Conservation (phyloP, 2,888 invertebrate genomes). For the Drosophila putrida region DNA sequence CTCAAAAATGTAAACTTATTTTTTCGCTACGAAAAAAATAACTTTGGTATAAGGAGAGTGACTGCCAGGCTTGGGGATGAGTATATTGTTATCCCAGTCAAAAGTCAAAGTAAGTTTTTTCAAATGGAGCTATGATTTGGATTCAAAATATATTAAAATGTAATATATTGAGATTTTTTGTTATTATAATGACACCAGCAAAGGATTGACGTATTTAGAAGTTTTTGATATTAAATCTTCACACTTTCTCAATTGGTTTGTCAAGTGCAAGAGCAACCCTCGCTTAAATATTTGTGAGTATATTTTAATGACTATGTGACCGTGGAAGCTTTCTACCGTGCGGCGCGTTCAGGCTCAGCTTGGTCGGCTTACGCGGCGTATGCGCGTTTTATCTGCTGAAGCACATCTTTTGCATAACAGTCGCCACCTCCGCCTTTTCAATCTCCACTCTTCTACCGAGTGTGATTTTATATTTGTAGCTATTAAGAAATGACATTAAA, state of each 20-base stretch:
- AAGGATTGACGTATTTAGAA: background rate
- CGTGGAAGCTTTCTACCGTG: conserved; percentile 42
- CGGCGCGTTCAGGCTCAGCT: conserved; percentile 59
- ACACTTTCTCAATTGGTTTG: background rate
- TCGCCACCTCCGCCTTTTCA: background rate
- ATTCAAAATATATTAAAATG: too few relatives aligned
- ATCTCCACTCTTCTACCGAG: background rate
- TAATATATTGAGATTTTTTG: too few relatives aligned
- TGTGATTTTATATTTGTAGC: conserved; percentile 74
- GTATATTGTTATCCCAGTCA: background rate
- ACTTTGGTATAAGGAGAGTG: background rate
- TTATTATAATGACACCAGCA: too few relatives aligned
- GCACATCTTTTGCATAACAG: conserved; percentile 55
- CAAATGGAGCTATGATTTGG: too few relatives aligned
- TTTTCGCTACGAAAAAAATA: too few relatives aligned
- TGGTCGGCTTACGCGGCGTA: conserved; percentile 70
- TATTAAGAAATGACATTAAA: conserved; percentile 80
- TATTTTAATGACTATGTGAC: conserved; percentile 74
- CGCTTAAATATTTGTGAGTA: conserved; percentile 32
- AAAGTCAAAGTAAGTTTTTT: background rate
- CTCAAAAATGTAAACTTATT: too few relatives aligned
- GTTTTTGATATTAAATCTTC: background rate
- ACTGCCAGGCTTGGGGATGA: background rate
- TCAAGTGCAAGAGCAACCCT: conserved; percentile 19
- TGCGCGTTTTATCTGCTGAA: conserved; percentile 67